A percentile compares a stretch with the other conserved stretches of the same genome.
These are phyloP conservation scores for Gymnothorax javanicus DNA, from an alignment of 2,797 vertebrate species.

Conservation along the genomic window DNA sequence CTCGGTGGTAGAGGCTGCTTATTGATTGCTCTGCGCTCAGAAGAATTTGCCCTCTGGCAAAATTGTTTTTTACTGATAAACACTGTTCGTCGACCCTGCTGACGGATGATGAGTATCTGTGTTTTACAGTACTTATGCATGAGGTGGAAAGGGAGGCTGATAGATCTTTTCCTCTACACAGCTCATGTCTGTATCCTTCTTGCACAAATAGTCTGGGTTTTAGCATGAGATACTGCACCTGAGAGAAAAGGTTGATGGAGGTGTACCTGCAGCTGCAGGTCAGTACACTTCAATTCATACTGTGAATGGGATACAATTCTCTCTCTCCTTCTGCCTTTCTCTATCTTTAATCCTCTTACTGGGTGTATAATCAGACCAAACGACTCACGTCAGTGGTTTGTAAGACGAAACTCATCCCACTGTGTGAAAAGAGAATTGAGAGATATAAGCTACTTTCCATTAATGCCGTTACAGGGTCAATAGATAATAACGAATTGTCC, in stretches of 20 bases:
- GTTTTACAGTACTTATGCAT: slow-evolving; percentile 5
- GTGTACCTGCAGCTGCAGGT: not conserved
- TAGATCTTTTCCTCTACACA: slow-evolving; percentile 24
- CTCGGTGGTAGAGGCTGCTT: slow-evolving; percentile 25
- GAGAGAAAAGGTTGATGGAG: not conserved
- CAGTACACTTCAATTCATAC: not conserved
- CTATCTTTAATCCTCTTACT: not conserved
- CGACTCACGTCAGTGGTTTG: no score
- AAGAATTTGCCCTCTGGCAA: slow-evolving; percentile 16
- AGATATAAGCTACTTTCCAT: not conserved
- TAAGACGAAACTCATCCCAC: not conserved
- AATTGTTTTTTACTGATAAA: slow-evolving; percentile 22
- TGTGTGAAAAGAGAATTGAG: not conserved
- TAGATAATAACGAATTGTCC: not conserved
- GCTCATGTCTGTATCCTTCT: not conserved
- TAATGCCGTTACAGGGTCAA: not conserved
- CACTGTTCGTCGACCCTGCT: slow-evolving; percentile 22
- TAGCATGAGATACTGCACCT: not conserved
- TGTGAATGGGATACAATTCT: not conserved
- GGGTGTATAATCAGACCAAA: not conserved
- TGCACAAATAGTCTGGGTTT: not conserved
- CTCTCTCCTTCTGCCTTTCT: not conserved
- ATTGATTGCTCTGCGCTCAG: slow-evolving; percentile 31
- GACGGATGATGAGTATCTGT: slow-evolving; percentile 32
- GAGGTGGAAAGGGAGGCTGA: not conserved